Base-by-base conservation (phyloP, 2,888 invertebrate genomes). In the Choreutis nemorana region DNA sequence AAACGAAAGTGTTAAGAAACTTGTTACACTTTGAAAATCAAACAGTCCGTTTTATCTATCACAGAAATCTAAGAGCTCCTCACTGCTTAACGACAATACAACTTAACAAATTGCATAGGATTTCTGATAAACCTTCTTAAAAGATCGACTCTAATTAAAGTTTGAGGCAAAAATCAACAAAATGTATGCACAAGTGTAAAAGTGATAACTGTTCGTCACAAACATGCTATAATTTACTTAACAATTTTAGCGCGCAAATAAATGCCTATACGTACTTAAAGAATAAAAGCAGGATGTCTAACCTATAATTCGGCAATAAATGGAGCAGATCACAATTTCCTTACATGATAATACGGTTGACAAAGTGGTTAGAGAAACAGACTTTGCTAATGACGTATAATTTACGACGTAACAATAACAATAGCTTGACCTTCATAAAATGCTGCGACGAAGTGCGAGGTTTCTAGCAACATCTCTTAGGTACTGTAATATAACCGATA, bases 391-490 rank as follows among this genome's bases (percentile, higher is more conserved):
- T 15, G 10, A 26, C 15, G 26, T 26, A 26, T 26, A 9, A 8
- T 26, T 26, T 15, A 14, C 48, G 44, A 42, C 44, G 42, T 44
- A 54, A 61, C 60, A 66, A 64, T 58, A 63, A 47, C 46, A 36
- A 41, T n/a, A 45, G 41, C 43, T 44, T 52, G 70, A 64, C 73
- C 73, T 73, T 72, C 65, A 50, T 36, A 41, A 42, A 46, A 44
- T 42, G 39, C 43, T 48, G n/a, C 36, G 41, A 49, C 39, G 42
- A 43, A 45, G 41, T 46, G 50, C 44, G 42, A 52, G 43, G 49
- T 50, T 55, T 59, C 50, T 55, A 57, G 57, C 51, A 55, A 50
- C 18, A 45, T 41, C 37, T 28, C 30, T 20, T 28, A 40, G 20
- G 20, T 23, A 20, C 24, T 24, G 28, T 23, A 14, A 23, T 28